Base-by-base conservation (phyloP, 2,113 vertebrate species). In the Phalacrocorax aristotelis region DNA sequence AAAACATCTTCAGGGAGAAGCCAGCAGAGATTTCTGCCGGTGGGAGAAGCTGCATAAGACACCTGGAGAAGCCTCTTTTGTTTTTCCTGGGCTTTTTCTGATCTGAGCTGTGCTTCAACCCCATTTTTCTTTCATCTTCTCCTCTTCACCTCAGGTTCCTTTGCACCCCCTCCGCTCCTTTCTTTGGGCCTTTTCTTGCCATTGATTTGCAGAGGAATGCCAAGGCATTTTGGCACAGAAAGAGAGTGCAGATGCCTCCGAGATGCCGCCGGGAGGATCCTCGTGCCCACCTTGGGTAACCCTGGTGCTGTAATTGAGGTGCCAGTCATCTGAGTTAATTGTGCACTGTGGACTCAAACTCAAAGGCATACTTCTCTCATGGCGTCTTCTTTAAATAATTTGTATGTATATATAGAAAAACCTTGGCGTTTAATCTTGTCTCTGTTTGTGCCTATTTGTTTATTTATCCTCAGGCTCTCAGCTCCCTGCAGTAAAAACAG, bases 381-480 rank as follows among this genome's bases (percentile, higher is more conserved):
- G 91, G 84, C 14, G 8, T 82, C 94, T 95, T 78, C 94, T 91
- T 38, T 29, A 48, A 81, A 94, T 93, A 51, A 71, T 91, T 83
- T 78, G 62, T 80, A 38, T 95, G 66, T 51, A 42, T 55, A 74
- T 68, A 55, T 27, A 90, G 38, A 55, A 25, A 51, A 26, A 15
- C 12, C 61, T 74, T 13, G 0, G 54, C 0, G 30, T 95, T 95
- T 97, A 21, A 95, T 96, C 93, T 97, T 7, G 0, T 38, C 95
- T 95, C 83, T 61, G 52, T 83, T 79, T 65, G 66, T 87, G 68
- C 82, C 36, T 30, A 42, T 93, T 97, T 97, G 91, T 95, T 95
- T 95, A 84, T 95, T 87, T 74, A 7, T 70, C 93, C 93, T 88
- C 78, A 1, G 93, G 97, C 93, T 83, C 58, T 66, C 80, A 5